Evolutionary conservation across 1,140 invertebrate species (phyloP).

Genomic region (Lucilia sericata): DNA sequence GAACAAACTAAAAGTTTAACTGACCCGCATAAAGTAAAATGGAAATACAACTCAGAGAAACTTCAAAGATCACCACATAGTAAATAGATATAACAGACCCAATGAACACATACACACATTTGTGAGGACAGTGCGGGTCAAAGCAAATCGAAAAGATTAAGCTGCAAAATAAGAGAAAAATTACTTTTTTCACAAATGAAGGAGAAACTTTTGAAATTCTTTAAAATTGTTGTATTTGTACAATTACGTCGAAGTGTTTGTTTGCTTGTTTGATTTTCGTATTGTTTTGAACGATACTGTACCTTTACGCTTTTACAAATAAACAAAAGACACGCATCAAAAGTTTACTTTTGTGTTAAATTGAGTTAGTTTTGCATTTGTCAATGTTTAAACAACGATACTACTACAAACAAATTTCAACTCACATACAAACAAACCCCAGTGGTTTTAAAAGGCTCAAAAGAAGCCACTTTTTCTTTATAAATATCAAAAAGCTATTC

Average conservation of each 20-base stretch:
- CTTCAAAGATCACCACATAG: slow-evolving; percentile 16
- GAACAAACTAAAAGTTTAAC: slow-evolving; percentile 6
- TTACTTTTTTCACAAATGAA: too few relatives aligned
- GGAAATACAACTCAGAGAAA: background rate
- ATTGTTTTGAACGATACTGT: too few relatives aligned
- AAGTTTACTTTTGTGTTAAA: slow-evolving; percentile 40
- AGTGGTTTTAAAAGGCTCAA: too few relatives aligned
- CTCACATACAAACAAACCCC: background rate
- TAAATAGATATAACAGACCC: background rate
- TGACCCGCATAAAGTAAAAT: slow-evolving; percentile 17
- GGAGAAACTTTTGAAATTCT: too few relatives aligned
- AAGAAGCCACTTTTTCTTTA: too few relatives aligned
- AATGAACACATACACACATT: background rate
- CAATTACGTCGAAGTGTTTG: too few relatives aligned
- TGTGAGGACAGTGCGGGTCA: background rate
- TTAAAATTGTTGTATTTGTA: too few relatives aligned
- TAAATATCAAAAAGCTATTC: too few relatives aligned
- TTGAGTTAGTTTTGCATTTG: slow-evolving; percentile 41
- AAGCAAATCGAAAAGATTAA: too few relatives aligned
- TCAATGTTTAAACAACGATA: slow-evolving; percentile 40
- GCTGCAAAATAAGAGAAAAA: too few relatives aligned
- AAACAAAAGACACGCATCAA: slow-evolving; percentile 24
- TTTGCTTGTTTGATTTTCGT: too few relatives aligned
- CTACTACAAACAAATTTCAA: background rate
- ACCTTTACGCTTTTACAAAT: background rate